A percentile compares a stretch with the other conserved stretches of the same genome.
Evolutionary conservation across 2,797 vertebrate species (phyloP).

Genomic region (Melanogrammus aeglefinus): DNA sequence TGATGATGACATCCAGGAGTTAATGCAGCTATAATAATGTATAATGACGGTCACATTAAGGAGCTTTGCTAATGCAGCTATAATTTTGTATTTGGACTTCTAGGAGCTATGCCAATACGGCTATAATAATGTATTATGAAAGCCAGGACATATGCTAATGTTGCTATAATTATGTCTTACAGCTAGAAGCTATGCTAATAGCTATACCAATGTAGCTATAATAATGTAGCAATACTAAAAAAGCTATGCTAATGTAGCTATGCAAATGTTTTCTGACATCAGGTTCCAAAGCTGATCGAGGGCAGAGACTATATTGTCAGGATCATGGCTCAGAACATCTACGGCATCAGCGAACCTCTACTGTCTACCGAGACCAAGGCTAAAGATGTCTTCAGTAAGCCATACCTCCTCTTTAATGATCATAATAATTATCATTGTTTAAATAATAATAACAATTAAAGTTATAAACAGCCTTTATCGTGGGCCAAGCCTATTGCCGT

Average conservation of each 20-base stretch:
- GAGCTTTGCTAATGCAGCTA: neutral
- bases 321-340: constrained; percentile 95
- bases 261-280: constrained; percentile 9
- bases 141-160: no score
- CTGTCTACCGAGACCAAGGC: constrained; percentile 90
- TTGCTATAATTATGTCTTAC: no score
- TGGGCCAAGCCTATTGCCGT: neutral
- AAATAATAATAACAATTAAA: neutral
- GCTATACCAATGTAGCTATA: neutral
- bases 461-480: neutral
- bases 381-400: constrained; percentile 93
- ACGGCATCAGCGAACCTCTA: constrained; percentile 93
- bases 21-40: neutral
- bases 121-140: no score
- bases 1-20: neutral
- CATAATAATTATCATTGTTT: neutral
- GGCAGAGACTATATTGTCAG: constrained; percentile 93
- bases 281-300: constrained; percentile 91
- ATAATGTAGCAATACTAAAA: neutral
- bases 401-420: neutral
- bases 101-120: neutral
- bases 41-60: neutral
- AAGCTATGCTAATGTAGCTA: neutral
- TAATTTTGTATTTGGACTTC: neutral
- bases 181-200: neutral